Evolutionary conservation across 2,888 invertebrate genomes (phyloP).

Genomic region (Lepidocyrtinus sp.): DNA sequence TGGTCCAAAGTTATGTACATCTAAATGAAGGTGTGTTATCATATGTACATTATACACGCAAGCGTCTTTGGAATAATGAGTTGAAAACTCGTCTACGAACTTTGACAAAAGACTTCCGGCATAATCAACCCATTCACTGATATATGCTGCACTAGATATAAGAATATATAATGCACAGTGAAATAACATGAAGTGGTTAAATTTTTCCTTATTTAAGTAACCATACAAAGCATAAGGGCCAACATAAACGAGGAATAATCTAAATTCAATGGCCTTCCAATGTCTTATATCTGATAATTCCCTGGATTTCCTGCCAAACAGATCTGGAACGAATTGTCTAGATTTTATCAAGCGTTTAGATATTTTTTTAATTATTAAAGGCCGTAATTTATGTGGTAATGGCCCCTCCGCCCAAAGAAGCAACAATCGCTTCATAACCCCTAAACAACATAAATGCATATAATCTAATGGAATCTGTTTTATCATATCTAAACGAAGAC

Average conservation of each 20-base stretch:
- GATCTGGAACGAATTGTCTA: slow-evolving; percentile 20
- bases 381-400: slow-evolving; percentile 15
- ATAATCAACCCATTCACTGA: slow-evolving; percentile 50
- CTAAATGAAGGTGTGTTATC: too few species aligned
- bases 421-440: slow-evolving; percentile 70
- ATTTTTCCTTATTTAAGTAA: slow-evolving; percentile 18
- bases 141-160: neutral
- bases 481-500: slow-evolving; percentile 68
- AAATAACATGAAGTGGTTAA: slow-evolving; percentile 43
- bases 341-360: slow-evolving; percentile 9
- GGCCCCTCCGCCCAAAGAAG: slow-evolving; percentile 69
- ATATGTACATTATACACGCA: too few species aligned
- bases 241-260: slow-evolving; percentile 44
- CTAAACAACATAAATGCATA: slow-evolving; percentile 71
- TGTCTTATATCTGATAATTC: slow-evolving; percentile 30
- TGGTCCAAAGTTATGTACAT: too few species aligned
- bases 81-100: slow-evolving; percentile 67
- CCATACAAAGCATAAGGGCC: slow-evolving; percentile 28
- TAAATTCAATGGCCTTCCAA: slow-evolving; percentile 54
- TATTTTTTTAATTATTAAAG: slow-evolving; percentile 9
- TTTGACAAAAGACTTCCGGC: slow-evolving; percentile 63
- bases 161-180: slow-evolving; percentile 51
- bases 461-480: slow-evolving; percentile 70
- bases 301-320: slow-evolving; percentile 47
- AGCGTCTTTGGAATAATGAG: too few species aligned